Base-by-base conservation (phyloP, 2,113 vertebrate species). In the Dipodomys merriami region DNA sequence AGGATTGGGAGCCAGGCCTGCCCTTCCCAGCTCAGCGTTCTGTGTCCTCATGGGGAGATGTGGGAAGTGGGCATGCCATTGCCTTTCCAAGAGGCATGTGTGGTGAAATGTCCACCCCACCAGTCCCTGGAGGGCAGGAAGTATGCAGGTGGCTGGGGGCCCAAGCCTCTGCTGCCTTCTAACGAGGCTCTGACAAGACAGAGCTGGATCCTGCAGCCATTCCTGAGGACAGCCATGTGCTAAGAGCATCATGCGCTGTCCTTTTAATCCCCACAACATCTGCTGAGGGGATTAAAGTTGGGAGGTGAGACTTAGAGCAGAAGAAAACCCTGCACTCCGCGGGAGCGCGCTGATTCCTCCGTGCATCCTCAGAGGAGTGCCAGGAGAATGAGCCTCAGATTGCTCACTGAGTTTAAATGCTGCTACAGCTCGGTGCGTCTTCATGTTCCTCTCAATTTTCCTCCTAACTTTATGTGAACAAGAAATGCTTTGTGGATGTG, bases 171-270 rank as follows among this genome's bases (percentile, higher is more conserved):
- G 27, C 20, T 0, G 2, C 0, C 57, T 67, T 83, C 65, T 57
- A 57, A 33, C 57, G 53, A 86, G 60, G 46, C n/a, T 39, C 57
- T 27, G 6, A 10, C 23, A 3, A 44, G 57, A 78, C 60, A 77
- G 57, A 39, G 23, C 0, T n/a, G 1, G 25, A n/a, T 83, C 72
- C 49, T 64, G 29, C 65, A 62, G 7, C 13, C 0, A 0, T 27
- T 72, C 23, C 68, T n/a, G 53, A 35, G 23, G 22, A 0, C 0
- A 1, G n/a, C 11, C 0, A 0, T 0, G 0, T 35, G 33, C 76
- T 18, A 5, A 78, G 18, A 12, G 13, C 29, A 33, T 86, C 60
- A 0, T 0, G 0, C 1, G 1, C 67, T 87, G 0, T 74, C 67
- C 13, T 0, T 25, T 68, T 44, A 20, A 7, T 20, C 65, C 1